These are phyloP conservation scores for Dynastes hyllus DNA, from an alignment of 2,888 invertebrate genomes.

Conservation along the genomic window DNA sequence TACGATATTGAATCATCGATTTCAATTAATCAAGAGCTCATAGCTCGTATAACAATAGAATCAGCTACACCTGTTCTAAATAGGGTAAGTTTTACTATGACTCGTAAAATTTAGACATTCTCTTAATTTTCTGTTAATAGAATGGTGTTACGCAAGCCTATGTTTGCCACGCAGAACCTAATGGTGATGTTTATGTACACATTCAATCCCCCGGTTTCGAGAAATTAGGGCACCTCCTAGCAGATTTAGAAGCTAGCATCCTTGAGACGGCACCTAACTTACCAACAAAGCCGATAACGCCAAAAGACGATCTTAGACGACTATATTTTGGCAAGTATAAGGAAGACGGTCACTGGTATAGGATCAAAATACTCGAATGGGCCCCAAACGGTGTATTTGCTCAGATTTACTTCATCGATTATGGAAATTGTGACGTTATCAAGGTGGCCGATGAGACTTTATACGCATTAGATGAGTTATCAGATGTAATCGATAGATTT, in stretches of 20 bases:
- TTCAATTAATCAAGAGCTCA: constrained; percentile 64
- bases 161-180: constrained; percentile 68
- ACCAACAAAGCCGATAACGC: constrained; percentile 53
- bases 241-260: constrained; percentile 61
- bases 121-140: constrained; percentile 55
- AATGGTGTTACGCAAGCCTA: constrained; percentile 66
- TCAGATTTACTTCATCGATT: constrained; percentile 74
- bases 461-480: constrained; percentile 72
- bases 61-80: constrained; percentile 63
- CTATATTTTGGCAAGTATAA: constrained; percentile 72
- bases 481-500: constrained; percentile 67
- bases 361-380: constrained; percentile 71
- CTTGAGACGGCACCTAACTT: constrained; percentile 51
- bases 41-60: constrained; percentile 64
- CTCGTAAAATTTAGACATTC: not conserved
- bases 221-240: constrained; percentile 63
- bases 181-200: constrained; percentile 71
- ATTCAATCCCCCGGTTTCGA: constrained; percentile 66
- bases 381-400: constrained; percentile 68
- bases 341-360: constrained; percentile 70
- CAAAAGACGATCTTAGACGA: constrained; percentile 66
- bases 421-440: constrained; percentile 72
- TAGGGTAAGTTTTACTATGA: constrained; percentile 56
- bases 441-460: constrained; percentile 65
- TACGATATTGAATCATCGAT: constrained; percentile 62